Evolutionary conservation across 2,888 invertebrate genomes (phyloP).

Genomic region (Sinohyriopsis cumingii): DNA sequence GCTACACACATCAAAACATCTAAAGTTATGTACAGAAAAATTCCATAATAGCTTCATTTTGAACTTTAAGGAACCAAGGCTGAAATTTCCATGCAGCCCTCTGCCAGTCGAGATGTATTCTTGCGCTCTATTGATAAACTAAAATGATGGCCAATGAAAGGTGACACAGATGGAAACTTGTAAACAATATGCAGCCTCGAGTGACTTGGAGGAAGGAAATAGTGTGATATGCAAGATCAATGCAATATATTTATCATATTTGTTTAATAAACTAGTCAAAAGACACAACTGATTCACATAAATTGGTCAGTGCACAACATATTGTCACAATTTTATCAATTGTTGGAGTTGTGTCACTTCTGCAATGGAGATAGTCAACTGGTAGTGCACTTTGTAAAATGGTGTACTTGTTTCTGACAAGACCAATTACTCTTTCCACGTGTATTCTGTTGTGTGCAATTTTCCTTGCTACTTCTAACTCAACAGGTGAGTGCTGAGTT

Average conservation of each 20-base stretch:
- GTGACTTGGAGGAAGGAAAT: not conserved
- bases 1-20: too few species aligned
- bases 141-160: too few species aligned
- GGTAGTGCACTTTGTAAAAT: slow-evolving; percentile 25
- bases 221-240: not conserved
- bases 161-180: too few species aligned
- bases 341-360: slow-evolving; percentile 1
- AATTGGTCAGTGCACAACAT: slow-evolving; percentile 14
- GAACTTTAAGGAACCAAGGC: too few species aligned
- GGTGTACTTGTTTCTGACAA: slow-evolving; percentile 33
- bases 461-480: slow-evolving; percentile 28
- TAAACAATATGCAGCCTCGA: too few species aligned
- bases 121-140: too few species aligned
- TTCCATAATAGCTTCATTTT: too few species aligned
- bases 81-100: too few species aligned
- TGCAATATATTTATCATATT: not conserved
- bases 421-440: slow-evolving; percentile 37
- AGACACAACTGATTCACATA: slow-evolving; percentile 21
- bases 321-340: slow-evolving; percentile 22
- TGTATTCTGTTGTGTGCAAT: slow-evolving; percentile 33
- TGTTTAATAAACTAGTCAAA: too few species aligned
- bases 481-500: slow-evolving; percentile 26
- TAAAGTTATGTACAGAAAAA: too few species aligned
- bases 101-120: too few species aligned
- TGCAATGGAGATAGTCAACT: slow-evolving; percentile 16